A percentile compares a stretch with the other conserved stretches of the same genome.
Conservation (phyloP, 2,797 vertebrate genomes). For the Chelmon rostratus region DNA sequence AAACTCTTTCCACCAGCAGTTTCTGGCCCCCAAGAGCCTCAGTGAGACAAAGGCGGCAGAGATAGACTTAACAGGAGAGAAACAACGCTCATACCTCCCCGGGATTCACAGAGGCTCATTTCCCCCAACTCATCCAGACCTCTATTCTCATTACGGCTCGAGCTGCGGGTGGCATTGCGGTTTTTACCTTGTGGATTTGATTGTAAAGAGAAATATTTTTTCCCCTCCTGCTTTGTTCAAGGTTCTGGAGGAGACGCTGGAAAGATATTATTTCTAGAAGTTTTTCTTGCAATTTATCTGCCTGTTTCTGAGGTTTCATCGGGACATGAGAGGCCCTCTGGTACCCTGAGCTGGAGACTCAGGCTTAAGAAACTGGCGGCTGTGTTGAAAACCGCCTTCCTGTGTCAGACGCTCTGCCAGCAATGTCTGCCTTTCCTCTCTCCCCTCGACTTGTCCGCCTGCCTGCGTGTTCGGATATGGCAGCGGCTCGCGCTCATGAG, state of each 20-base stretch:
- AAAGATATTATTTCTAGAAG: conserved; percentile 35
- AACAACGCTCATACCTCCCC: conserved; percentile 21
- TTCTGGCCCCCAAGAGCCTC: conserved; percentile 26
- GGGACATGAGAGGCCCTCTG: conserved; percentile 56
- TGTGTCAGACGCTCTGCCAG: conserved; percentile 67
- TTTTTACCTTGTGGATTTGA: conserved; percentile 29
- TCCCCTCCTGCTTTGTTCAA: conserved; percentile 5
- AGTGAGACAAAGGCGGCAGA: conserved; percentile 37
- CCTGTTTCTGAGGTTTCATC: conserved; percentile 44
- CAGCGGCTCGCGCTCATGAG: conserved; percentile 57
- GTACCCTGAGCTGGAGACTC: conserved; percentile 44
- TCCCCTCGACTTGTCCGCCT: conserved; percentile 43
- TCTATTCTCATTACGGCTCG: conserved; percentile 22
- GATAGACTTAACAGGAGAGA: conserved; percentile 45
- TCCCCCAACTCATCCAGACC: conserved; percentile 32
- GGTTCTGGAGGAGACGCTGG: conserved; percentile 39
- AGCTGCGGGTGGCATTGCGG: conserved; percentile 42
- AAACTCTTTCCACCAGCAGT: conserved; percentile 57
- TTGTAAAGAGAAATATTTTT: conserved; percentile 25
- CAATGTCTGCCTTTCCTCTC: conserved; percentile 65
- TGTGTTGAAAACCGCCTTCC: conserved; percentile 74
- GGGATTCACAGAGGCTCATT: conserved; percentile 21
- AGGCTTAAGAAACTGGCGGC: conserved; percentile 60
- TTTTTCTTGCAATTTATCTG: conserved; percentile 45
- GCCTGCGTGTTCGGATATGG: conserved; percentile 54